A percentile compares a stretch with the other conserved stretches of the same genome.
Evolutionary conservation across 2,113 vertebrate species (phyloP).

Genomic region (Callospermophilus lateralis): DNA sequence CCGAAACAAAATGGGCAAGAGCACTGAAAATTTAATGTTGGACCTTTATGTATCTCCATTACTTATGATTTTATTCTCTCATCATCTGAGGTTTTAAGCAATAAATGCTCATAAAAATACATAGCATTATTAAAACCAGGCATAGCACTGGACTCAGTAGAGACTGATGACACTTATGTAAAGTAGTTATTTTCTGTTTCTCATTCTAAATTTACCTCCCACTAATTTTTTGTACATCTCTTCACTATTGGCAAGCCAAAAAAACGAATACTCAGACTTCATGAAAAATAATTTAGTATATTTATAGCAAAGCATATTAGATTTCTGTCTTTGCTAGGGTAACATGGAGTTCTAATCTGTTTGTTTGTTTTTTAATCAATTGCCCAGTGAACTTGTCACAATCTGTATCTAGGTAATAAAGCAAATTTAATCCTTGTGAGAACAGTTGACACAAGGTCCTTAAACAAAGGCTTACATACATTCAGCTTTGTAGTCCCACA

Average conservation of each 20-base stretch:
- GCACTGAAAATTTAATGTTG: not conserved
- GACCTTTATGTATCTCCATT: not conserved
- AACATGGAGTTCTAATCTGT: not conserved
- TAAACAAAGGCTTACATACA: not conserved
- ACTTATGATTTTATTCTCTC: constrained; percentile 22
- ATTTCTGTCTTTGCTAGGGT: constrained; percentile 12
- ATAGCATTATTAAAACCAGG: constrained; percentile 5
- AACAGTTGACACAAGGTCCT: not conserved
- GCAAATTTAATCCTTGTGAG: not conserved
- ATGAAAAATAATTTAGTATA: constrained; percentile 25
- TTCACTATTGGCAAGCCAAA: not conserved
- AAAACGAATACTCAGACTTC: not conserved
- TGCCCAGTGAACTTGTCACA: not conserved
- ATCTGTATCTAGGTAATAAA: not conserved
- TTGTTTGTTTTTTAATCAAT: not conserved
- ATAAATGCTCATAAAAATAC: not conserved
- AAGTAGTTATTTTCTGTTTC: not conserved
- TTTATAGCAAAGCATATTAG: not conserved
- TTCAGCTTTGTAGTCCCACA: not conserved
- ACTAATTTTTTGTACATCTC: not conserved
- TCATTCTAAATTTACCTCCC: not conserved
- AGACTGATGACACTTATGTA: not conserved
- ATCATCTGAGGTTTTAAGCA: constrained; percentile 11
- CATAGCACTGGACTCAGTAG: not conserved
- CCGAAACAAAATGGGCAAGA: not conserved